Evolutionary conservation across 30 jellyfish, hydroid and myxozoan genomes (phyloP).

Genomic region (Catostylus mosaicus): DNA sequence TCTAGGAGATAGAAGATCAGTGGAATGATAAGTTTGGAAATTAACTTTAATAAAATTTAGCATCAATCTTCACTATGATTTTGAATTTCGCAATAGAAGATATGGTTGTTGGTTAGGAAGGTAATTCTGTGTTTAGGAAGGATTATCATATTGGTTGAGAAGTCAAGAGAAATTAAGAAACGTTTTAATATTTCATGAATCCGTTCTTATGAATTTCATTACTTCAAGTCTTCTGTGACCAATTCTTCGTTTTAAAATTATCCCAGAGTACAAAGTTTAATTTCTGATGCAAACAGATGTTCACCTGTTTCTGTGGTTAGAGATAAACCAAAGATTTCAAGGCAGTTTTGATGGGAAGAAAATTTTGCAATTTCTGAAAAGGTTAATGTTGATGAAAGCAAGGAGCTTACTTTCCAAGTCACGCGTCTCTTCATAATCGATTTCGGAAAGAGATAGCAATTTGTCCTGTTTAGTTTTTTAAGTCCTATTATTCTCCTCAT

Average conservation of each 20-base stretch:
- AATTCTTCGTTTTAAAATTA: background rate
- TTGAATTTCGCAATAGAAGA: slow-evolving; percentile 2
- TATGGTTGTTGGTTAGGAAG: slow-evolving; percentile 10
- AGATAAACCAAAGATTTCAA: no score
- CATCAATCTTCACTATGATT: slow-evolving; percentile 1
- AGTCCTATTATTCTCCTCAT: no score
- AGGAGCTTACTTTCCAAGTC: no score
- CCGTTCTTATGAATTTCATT: background rate
- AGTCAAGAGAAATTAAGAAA: background rate
- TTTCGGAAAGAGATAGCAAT: no score
- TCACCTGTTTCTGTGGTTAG: background rate
- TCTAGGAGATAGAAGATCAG: background rate
- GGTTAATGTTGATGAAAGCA: no score
- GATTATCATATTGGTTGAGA: slow-evolving; percentile 14
- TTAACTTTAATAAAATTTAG: background rate
- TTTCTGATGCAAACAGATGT: background rate
- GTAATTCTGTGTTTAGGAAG: background rate
- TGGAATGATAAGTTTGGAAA: slow-evolving; percentile 17
- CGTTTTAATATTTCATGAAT: slow-evolving; percentile 16
- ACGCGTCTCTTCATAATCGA: no score
- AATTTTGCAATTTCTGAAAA: no score
- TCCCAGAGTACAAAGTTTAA: background rate
- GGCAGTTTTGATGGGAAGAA: no score
- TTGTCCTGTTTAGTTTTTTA: no score
- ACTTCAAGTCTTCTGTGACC: background rate